Base-by-base conservation (phyloP, 2,113 vertebrate genomes). In the Sinocyclocheilus anophthalmus region DNA sequence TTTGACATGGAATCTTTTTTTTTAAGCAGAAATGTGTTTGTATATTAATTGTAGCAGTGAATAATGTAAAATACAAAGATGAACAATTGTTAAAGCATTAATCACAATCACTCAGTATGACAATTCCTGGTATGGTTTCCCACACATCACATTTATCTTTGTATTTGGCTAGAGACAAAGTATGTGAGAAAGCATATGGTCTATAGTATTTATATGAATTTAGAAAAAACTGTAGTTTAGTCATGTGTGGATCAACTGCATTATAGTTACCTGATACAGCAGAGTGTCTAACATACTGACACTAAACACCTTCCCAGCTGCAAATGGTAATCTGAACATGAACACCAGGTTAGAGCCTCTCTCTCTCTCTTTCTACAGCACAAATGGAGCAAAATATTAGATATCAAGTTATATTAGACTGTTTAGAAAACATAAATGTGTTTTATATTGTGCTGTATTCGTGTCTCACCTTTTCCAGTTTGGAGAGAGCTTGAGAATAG, bases 211-310 rank as follows among this genome's bases (percentile, higher is more conserved):
- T 59, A 59, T 59, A 22, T 22, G 7, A 59, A 22, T n/a, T n/a
- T 87, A 77, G 0, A 22, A 55, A 50, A 20, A 70, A 18, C 4
- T 30, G 37, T 33, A 50, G 20, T 37, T 81, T 33, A 73, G 5
- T 22, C 20, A 10, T n/a, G 39, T 57, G 20, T 81, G n/a, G 16
- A 65, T 76, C 24, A 80, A 70, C 3, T 61, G 57, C 57, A 61
- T 10, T 42, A 10, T 24, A 45, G 77, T 84, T 92, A 96, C 96
- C 95, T 96, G 96, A 89, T 96, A 96, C 61, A 96, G 95, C 50
- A 96, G 93, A 5, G 96, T 96, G 90, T 96, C 96, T 88, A 96
- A 88, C 96, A 96, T 96, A 91, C 95, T 96, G 87, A 96, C 95
- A 45, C 96, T 96, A 91, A 96, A 96, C 76, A 96, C 96, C 84